A percentile compares a stretch with the other conserved stretches of the same genome.
phyloP scores from a whole-genome alignment of 2,113 vertebrate species.

The Xiphophorus maculatus region DNA sequence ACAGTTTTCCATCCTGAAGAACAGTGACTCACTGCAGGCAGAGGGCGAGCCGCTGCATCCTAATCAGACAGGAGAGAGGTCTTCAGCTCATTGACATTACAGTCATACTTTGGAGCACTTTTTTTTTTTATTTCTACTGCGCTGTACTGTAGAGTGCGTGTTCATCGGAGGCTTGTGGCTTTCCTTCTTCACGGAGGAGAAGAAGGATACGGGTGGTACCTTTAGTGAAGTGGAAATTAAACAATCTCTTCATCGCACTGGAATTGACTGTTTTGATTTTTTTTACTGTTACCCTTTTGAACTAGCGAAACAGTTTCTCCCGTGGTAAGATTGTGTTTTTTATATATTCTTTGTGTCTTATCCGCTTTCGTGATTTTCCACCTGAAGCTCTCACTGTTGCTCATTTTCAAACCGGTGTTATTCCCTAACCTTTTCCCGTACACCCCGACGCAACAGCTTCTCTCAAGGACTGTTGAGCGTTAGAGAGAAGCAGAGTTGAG shows the following conservation, averaged over 20 bases:
- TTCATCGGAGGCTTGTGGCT: conserved; percentile 49
- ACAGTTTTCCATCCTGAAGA: conserved; percentile 64
- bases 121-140: conserved; percentile 62
- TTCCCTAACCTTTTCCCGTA: conserved; percentile 37
- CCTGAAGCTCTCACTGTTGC: conserved; percentile 17
- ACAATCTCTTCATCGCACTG: conserved; percentile 52
- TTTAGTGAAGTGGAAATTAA: conserved; percentile 52
- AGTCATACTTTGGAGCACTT: conserved; percentile 83
- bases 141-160: conserved; percentile 67
- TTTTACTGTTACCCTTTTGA: conserved; percentile 3
- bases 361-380: neutral
- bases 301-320: conserved; percentile 43
- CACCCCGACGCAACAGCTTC: conserved; percentile 81
- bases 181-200: conserved; percentile 14
- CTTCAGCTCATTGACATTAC: conserved; percentile 81
- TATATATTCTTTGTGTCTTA: conserved; percentile 1
- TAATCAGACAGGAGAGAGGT: conserved; percentile 77
- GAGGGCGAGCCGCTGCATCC: conserved; percentile 78
- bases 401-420: conserved; percentile 25
- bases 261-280: conserved; percentile 44
- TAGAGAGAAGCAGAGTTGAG: conserved; percentile 17
- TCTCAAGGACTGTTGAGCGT: conserved; percentile 45
- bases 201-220: conserved; percentile 50
- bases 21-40: conserved; percentile 78
- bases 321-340: conserved; percentile 63